Percentiles rank a stretch among this genome's conserved stretches.
Conservation (phyloP, 2,888 invertebrate genomes). For the Cremastinae sp. region DNA sequence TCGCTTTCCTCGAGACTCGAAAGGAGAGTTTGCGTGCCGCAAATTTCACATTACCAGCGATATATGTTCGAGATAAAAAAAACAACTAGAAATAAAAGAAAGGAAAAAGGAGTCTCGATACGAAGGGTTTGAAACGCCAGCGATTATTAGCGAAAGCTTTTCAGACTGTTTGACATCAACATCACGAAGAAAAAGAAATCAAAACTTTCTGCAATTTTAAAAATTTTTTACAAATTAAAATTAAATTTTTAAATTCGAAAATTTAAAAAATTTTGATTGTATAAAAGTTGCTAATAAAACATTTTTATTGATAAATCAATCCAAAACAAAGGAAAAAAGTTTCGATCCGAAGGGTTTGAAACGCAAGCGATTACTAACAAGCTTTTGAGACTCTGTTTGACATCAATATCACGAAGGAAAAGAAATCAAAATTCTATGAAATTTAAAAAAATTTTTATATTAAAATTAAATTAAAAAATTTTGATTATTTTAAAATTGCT, state of each 20-base stretch:
- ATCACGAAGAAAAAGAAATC: not conserved
- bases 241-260: no score
- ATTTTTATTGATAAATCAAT: no score
- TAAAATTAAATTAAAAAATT: no score
- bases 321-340: no score
- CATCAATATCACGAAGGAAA: conserved; percentile 1
- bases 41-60: conserved; percentile 26
- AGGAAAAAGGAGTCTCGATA: not conserved
- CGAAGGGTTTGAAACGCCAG: not conserved
- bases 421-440: conserved; percentile 11
- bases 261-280: no score
- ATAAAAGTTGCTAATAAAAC: no score
- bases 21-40: conserved; percentile 18
- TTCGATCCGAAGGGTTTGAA: not conserved
- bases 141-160: conserved; percentile 13
- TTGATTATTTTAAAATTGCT: no score
- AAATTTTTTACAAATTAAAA: no score
- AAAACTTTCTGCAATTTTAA: no score
- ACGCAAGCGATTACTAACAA: conserved; percentile 3
- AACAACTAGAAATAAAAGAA: not conserved
- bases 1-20: conserved; percentile 7
- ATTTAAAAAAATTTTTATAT: no score
- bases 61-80: conserved; percentile 12
- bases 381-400: conserved; percentile 1
- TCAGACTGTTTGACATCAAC: conserved; percentile 3